These are phyloP conservation scores for Coenonympha arcania DNA, from an alignment of 2,888 invertebrate species.

Conservation along the genomic window DNA sequence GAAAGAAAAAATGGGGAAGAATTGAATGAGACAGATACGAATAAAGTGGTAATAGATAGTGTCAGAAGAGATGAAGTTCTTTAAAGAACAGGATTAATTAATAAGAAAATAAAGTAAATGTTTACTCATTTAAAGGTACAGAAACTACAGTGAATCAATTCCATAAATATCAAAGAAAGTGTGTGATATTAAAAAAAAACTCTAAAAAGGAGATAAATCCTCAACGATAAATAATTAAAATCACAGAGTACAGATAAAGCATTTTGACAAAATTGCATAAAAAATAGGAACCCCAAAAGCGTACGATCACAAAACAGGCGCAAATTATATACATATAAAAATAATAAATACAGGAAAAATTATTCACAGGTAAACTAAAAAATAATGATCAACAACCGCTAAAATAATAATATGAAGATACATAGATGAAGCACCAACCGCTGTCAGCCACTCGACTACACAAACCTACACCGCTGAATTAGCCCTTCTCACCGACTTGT, in stretches of 20 bases:
- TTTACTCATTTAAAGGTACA: no score
- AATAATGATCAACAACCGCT: conserved; percentile 31
- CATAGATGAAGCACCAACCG: conserved; percentile 73
- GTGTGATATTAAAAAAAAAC: neutral
- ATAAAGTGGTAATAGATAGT: neutral
- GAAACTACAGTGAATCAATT: no score
- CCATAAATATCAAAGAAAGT: no score
- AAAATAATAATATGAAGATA: conserved; percentile 45
- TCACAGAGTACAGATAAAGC: conserved; percentile 4
- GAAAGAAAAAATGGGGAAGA: neutral
- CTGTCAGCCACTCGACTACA: conserved; percentile 51
- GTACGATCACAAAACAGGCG: conserved; percentile 64
- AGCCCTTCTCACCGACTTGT: conserved; percentile 31
- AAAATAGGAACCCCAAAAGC: conserved; percentile 29
- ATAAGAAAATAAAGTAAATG: no score
- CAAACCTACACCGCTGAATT: conserved; percentile 58
- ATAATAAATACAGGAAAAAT: conserved; percentile 50
- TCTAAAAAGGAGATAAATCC: neutral
- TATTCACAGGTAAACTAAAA: conserved; percentile 56
- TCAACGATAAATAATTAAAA: neutral
- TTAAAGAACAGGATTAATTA: neutral
- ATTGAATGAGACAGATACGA: no score
- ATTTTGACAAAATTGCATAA: neutral
- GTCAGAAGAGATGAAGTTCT: neutral
- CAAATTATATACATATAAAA: conserved; percentile 46